Conservation (phyloP, 2,113 vertebrate genomes). For the Halichoeres trimaculatus region DNA sequence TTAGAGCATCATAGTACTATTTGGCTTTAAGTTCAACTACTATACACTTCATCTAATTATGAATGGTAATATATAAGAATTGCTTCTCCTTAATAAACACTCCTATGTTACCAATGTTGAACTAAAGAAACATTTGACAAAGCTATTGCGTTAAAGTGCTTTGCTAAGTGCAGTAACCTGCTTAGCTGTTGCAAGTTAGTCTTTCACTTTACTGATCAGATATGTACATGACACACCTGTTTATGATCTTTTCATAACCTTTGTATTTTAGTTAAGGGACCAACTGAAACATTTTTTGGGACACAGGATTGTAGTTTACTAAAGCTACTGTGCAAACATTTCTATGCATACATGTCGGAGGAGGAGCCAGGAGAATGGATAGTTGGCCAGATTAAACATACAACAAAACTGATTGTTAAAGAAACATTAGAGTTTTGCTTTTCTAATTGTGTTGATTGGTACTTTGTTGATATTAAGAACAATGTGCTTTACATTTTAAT, state of each 20-base stretch:
- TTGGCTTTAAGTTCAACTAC: slow-evolving; percentile 63
- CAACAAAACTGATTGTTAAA: slow-evolving; percentile 74
- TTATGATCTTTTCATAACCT: slow-evolving; percentile 45
- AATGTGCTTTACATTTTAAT: slow-evolving; percentile 88
- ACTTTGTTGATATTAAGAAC: slow-evolving; percentile 82
- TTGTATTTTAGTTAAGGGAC: slow-evolving; percentile 79
- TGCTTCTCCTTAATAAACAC: slow-evolving; percentile 46
- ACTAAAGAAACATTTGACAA: slow-evolving; percentile 31
- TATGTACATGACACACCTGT: slow-evolving; percentile 41
- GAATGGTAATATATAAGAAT: slow-evolving; percentile 49
- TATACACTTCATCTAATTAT: slow-evolving; percentile 52
- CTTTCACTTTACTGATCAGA: slow-evolving; percentile 37
- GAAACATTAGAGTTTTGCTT: slow-evolving; percentile 78
- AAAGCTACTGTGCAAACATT: slow-evolving; percentile 81
- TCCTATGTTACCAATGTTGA: slow-evolving; percentile 48
- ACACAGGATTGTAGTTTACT: slow-evolving; percentile 78
- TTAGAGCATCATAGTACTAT: slow-evolving; percentile 58
- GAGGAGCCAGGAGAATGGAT: slow-evolving; percentile 45
- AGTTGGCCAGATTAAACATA: slow-evolving; percentile 51
- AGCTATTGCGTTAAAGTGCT: slow-evolving; percentile 61
- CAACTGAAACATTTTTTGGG: slow-evolving; percentile 76
- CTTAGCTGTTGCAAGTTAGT: slow-evolving; percentile 42
- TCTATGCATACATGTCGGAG: slow-evolving; percentile 83
- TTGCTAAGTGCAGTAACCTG: slow-evolving; percentile 66
- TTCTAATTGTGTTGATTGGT: slow-evolving; percentile 84